phyloP scores from a whole-genome alignment of 2,113 vertebrate species.

The Caloenas nicobarica region DNA sequence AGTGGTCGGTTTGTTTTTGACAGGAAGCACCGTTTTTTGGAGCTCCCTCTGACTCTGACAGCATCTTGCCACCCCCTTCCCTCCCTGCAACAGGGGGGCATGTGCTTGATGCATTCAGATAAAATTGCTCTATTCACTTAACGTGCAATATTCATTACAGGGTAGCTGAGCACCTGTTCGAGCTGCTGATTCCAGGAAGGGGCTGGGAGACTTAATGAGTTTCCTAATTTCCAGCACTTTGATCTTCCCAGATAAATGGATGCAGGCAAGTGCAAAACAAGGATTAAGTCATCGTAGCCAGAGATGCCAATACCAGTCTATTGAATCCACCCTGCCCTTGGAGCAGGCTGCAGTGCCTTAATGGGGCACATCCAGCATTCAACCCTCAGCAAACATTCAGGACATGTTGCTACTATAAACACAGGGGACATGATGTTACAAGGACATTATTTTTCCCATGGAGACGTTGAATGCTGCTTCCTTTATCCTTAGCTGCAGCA shows the following conservation, averaged over 20 bases:
- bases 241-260: neutral
- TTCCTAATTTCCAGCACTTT: neutral
- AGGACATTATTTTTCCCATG: neutral
- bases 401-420: neutral
- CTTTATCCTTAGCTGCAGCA: neutral
- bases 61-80: neutral
- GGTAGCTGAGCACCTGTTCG: neutral
- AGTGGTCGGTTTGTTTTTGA: neutral
- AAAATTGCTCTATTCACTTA: neutral
- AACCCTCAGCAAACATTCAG: neutral
- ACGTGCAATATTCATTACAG: neutral
- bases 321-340: rapidly evolving
- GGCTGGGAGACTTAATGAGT: neutral
- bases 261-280: neutral
- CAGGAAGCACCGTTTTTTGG: rapidly evolving
- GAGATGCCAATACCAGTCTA: neutral
- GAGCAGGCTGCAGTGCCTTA: neutral
- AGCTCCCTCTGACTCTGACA: neutral
- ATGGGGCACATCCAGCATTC: neutral
- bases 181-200: neutral
- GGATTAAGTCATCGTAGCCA: neutral
- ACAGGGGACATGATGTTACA: neutral
- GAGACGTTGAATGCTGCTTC: neutral
- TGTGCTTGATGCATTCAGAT: neutral
- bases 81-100: neutral